phyloP scores from a whole-genome alignment of 2,888 invertebrate genomes.

The Chymomyza procnemis region DNA sequence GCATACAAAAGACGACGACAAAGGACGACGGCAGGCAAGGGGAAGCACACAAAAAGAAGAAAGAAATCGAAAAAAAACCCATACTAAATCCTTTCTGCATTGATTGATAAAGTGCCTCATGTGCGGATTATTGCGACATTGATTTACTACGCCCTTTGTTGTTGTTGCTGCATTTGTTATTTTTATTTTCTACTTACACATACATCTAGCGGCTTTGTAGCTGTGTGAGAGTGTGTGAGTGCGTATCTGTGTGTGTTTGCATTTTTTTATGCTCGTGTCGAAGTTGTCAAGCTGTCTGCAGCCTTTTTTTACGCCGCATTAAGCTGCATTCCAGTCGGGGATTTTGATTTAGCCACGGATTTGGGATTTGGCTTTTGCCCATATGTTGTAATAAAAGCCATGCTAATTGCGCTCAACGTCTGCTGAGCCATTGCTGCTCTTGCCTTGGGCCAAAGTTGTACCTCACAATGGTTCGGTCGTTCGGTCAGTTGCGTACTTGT shows the following conservation, averaged over 20 bases:
- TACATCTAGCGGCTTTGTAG: background rate
- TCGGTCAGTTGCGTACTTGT: background rate
- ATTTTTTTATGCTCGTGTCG: background rate
- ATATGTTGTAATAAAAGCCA: background rate
- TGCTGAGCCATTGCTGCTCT: background rate
- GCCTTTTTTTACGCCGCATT: slow-evolving; percentile 23
- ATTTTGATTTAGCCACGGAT: background rate
- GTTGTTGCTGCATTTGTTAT: slow-evolving; percentile 30
- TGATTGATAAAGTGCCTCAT: slow-evolving; percentile 74
- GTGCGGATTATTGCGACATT: slow-evolving; percentile 72
- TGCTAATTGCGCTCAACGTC: background rate
- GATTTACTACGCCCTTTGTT: slow-evolving; percentile 64
- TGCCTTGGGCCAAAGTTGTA: background rate
- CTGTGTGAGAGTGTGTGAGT: background rate
- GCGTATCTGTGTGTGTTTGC: too few relatives aligned
- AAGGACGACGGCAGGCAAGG: too few relatives aligned
- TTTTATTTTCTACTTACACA: background rate
- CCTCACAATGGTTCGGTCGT: background rate
- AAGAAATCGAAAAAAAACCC: slow-evolving; percentile 28
- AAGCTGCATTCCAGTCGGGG: slow-evolving; percentile 25
- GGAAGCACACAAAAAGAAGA: slow-evolving; percentile 42
- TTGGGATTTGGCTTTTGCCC: background rate
- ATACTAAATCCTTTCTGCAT: slow-evolving; percentile 69
- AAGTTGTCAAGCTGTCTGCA: background rate
- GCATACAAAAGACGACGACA: slow-evolving; percentile 31